Conservation (phyloP, 35 echinoderm and acorn worm genomes). For the Lytechinus variegatus region DNA sequence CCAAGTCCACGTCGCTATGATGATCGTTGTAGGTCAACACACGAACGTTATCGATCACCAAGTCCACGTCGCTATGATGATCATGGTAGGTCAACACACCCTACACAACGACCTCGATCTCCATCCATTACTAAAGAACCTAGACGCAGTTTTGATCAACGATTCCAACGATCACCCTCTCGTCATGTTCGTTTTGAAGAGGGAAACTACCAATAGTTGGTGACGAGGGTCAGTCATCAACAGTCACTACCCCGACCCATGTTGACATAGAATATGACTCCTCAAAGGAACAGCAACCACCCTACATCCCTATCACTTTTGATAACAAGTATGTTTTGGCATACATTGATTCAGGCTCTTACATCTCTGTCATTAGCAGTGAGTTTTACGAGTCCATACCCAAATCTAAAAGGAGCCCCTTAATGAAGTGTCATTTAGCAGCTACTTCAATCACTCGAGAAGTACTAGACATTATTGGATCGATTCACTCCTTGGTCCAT, state of each 20-base stretch:
- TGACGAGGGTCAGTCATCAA: slow-evolving; percentile 21
- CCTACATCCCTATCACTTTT: slow-evolving; percentile 26
- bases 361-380: slow-evolving; percentile 23
- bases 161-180: too few relatives aligned
- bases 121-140: not conserved
- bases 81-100: too few relatives aligned
- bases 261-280: not conserved
- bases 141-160: too few relatives aligned
- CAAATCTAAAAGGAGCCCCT: not conserved
- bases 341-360: slow-evolving; percentile 22
- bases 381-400: slow-evolving; percentile 28
- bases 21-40: not conserved
- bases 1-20: not conserved
- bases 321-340: slow-evolving; percentile 31
- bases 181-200: slow-evolving; percentile 6
- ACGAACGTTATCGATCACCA: not conserved
- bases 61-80: too few relatives aligned
- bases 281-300: not conserved
- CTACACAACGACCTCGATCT: not conserved
- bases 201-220: slow-evolving; percentile 53
- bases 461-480: not conserved
- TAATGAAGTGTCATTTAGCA: not conserved
- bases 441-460: slow-evolving; percentile 6
- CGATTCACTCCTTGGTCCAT: not conserved
- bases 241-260: not conserved